Conservation (phyloP, 1,140 invertebrate genomes). For the Amyelois transitella region DNA sequence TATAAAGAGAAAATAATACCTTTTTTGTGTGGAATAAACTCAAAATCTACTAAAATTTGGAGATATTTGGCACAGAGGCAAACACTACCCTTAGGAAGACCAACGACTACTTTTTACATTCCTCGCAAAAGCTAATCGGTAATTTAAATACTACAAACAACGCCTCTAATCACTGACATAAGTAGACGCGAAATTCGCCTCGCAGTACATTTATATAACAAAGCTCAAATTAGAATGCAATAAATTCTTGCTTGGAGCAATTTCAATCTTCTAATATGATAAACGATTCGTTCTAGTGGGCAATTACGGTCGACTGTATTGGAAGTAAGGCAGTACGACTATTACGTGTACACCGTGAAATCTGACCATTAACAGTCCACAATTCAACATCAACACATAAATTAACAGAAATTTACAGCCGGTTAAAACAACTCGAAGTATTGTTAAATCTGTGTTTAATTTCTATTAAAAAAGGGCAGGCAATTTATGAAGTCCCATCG, state of each 20-base stretch:
- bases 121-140: too few relatives aligned
- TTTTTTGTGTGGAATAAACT: too few relatives aligned
- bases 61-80: too few relatives aligned
- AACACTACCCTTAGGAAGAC: too few relatives aligned
- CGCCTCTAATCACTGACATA: neutral
- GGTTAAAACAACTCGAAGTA: neutral
- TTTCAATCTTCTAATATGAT: conserved; percentile 48
- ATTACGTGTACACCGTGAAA: conserved; percentile 28
- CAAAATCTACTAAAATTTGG: too few relatives aligned
- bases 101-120: too few relatives aligned
- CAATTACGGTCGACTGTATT: conserved; percentile 37
- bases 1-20: too few relatives aligned
- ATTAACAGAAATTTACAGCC: conserved; percentile 1
- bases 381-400: conserved; percentile 18
- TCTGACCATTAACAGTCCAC: conserved; percentile 37
- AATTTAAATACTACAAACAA: neutral
- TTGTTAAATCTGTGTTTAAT: neutral
- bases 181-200: conserved; percentile 10
- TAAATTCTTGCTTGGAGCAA: conserved; percentile 30
- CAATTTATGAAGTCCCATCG: too few relatives aligned
- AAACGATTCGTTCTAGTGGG: conserved; percentile 54
- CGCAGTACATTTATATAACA: conserved; percentile 20
- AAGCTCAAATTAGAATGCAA: conserved; percentile 33
- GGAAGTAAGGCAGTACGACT: conserved; percentile 27
- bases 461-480: too few relatives aligned